These are phyloP conservation scores for Dryobotodes eremita DNA, from an alignment of 2,888 invertebrate genomes.

Conservation along the genomic window DNA sequence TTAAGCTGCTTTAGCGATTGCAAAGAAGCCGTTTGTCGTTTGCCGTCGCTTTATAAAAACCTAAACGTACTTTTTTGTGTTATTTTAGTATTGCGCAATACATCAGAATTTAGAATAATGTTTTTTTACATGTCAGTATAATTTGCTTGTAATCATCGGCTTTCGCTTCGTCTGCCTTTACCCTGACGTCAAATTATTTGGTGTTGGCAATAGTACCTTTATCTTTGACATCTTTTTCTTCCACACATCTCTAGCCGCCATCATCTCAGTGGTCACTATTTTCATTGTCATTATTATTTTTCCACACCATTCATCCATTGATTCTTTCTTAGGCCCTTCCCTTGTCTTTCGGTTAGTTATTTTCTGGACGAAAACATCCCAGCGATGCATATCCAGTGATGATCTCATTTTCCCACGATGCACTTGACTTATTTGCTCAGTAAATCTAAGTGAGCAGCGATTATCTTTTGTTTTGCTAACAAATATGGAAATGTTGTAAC, in stretches of 20 bases:
- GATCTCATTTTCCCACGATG: not conserved
- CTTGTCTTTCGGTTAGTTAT: not conserved
- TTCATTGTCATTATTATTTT: not conserved
- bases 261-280: too few relatives aligned
- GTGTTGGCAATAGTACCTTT: too few relatives aligned
- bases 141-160: too few relatives aligned
- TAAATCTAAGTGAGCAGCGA: not conserved
- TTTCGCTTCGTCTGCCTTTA: too few relatives aligned
- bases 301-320: not conserved
- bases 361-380: not conserved
- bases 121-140: too few relatives aligned
- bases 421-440: not conserved
- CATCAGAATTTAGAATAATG: too few relatives aligned
- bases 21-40: not conserved
- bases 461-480: conserved; percentile 10
- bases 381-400: not conserved
- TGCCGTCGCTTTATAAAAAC: too few relatives aligned
- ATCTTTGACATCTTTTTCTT: too few relatives aligned
- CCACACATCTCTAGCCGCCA: too few relatives aligned
- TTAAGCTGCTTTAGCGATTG: not conserved
- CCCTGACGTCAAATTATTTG: too few relatives aligned
- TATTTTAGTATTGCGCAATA: too few relatives aligned
- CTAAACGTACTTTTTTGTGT: too few relatives aligned
- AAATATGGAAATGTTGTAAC: not conserved
- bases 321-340: not conserved